Base-by-base conservation (phyloP, 2,113 vertebrate genomes). In the Cervus canadensis region DNA sequence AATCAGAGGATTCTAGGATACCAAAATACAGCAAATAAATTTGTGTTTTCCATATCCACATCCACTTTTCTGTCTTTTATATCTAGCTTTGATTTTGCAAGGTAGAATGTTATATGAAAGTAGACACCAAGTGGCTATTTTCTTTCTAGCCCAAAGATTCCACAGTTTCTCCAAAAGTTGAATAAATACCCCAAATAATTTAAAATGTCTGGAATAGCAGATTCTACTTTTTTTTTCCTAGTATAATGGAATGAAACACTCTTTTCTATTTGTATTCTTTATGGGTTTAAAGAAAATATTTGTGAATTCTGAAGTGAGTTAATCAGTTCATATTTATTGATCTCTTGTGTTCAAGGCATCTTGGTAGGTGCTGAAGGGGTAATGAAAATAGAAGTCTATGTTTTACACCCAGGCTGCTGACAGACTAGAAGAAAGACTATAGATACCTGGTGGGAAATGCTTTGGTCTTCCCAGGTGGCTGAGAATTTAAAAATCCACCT, bases 11-110 rank as follows among this genome's bases (percentile, higher is more conserved):
- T 90, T 95, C 79, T 87, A 78, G 54, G 45, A 82, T 56, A 60
- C 33, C 17, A 43, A 89, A 97, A 84, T 67, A 52, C 14, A 64
- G 74, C 67, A 94, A 88, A 85, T 90, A 92, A 81, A 85, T 64
- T 83, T 95, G 48, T 96, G 62, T 85, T 96, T 88, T 90, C 23
- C 6, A 2, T 76, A 23, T 52, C 54, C 57, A 52, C 28, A 40
- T 23, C 62, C n/a, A 90, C 87, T 89, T 87, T 96, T 54, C 92
- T 94, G 87, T 56, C 79, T 96, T 93, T 76, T 64, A 50, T 60
- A 87, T 59, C 64, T 76, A 7, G 71, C 76, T 97, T 45, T 71
- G 57, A 57, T 92, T 97, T 90, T 94, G 48, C 3, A 88, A 90
- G 59, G 43, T 45, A 71, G 33, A 97, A n/a, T 81, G 45, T 56